Percentiles rank a stretch among this genome's conserved stretches.
Conservation (phyloP, 2,113 vertebrate genomes). For the Melanotaenia duboulayi region DNA sequence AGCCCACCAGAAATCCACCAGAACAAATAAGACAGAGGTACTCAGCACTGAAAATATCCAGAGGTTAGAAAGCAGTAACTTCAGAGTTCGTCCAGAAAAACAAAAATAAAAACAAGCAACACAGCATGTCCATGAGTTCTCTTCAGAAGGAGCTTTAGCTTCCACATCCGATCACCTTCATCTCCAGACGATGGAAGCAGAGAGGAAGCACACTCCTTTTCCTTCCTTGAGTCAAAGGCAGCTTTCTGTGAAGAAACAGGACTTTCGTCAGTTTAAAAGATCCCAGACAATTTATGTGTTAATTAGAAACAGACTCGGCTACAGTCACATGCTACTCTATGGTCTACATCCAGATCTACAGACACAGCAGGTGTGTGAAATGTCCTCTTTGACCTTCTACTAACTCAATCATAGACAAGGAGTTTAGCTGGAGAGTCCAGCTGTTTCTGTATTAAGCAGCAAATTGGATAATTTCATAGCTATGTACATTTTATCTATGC, state of each 20-base stretch:
- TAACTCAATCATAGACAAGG: too few relatives aligned
- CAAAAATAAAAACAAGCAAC: not conserved
- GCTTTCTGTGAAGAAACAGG: conserved; percentile 34
- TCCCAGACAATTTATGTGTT: too few relatives aligned
- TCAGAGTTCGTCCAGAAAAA: conserved; percentile 18
- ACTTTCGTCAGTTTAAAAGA: too few relatives aligned
- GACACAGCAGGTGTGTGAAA: too few relatives aligned
- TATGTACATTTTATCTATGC: too few relatives aligned
- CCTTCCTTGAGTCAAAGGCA: conserved; percentile 34
- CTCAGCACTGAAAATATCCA: conserved; percentile 6
- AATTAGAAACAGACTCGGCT: too few relatives aligned
- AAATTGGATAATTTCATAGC: too few relatives aligned
- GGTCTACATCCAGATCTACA: too few relatives aligned
- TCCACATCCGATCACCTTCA: conserved; percentile 29
- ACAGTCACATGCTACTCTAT: too few relatives aligned
- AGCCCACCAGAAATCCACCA: conserved; percentile 12
- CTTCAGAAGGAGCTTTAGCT: not conserved
- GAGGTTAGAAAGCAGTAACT: conserved; percentile 1
- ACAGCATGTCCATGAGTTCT: conserved; percentile 14
- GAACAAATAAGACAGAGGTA: conserved; percentile 40
- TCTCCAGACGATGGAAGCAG: conserved; percentile 4
- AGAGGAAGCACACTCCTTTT: not conserved
- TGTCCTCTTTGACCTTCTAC: too few relatives aligned
- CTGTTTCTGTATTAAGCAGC: too few relatives aligned
- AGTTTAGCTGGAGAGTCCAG: too few relatives aligned